Evolutionary conservation across 2,888 invertebrate genomes (phyloP).

Genomic region (Dromius quadrimaculatus): DNA sequence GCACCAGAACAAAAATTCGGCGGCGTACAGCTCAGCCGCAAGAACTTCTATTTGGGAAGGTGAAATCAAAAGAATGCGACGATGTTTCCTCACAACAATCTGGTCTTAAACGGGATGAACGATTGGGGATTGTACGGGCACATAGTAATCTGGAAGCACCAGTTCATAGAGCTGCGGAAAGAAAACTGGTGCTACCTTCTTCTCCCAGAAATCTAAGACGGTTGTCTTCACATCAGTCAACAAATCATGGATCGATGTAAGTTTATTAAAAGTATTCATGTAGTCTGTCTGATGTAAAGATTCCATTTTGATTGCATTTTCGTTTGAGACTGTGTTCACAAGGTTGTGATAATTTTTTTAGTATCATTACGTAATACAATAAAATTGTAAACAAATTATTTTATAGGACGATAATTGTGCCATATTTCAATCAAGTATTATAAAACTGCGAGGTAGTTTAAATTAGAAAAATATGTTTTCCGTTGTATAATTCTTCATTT

Average conservation of each 20-base stretch:
- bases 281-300: slow-evolving; percentile 8
- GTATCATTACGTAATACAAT: not conserved
- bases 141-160: slow-evolving; percentile 39
- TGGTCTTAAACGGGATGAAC: slow-evolving; percentile 2
- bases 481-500: too few species aligned
- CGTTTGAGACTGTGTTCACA: not conserved
- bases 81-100: slow-evolving; percentile 16
- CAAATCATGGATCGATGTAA: slow-evolving; percentile 49
- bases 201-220: slow-evolving; percentile 31
- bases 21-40: slow-evolving; percentile 76
- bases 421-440: too few species aligned
- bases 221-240: slow-evolving; percentile 37
- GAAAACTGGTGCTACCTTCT: slow-evolving; percentile 30
- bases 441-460: too few species aligned
- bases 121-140: slow-evolving; percentile 36
- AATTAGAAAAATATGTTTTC: too few species aligned
- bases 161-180: slow-evolving; percentile 12
- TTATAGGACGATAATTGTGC: not conserved
- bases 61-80: slow-evolving; percentile 51
- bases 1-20: slow-evolving; percentile 70
- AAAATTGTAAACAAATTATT: slow-evolving; percentile 1
- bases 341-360: slow-evolving; percentile 28
- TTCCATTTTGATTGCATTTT: not conserved
- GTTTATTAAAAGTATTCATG: slow-evolving; percentile 13
- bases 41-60: slow-evolving; percentile 76